Evolutionary conservation across 2,888 invertebrate species (phyloP), one percentile per base, ranked within the genome.

Genomic region (Caenorhabditis zanzibari): DNA sequence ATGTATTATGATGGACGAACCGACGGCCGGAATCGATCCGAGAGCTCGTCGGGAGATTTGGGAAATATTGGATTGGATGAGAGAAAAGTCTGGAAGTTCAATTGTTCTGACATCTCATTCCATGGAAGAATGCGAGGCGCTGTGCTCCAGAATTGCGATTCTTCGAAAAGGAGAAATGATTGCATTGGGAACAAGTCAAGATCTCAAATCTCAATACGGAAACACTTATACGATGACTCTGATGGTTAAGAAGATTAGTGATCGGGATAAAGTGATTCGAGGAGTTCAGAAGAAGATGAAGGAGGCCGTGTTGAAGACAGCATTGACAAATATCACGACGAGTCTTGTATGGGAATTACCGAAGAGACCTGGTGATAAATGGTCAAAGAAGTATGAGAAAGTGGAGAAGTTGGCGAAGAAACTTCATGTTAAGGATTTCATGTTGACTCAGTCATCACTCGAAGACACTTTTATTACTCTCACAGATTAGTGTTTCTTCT

Each of bases 1-100:
- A 38, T 94, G 95, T 1, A 94, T 96, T 81, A 94, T 96, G 83
- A 93, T 96, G 93, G 87, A 87, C 59, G 89, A 90, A 75, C 90
- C 90, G 26, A 85, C 85, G 10, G 88, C 90, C n/a, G 90, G 95
- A n/a, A 94, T 93, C 93, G 93, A 94, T 90, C 63, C 63, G 24
- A 63, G 63, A 26, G 95, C 95, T 0, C 94, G 95, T 85, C 91
- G 94, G 52, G 94, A 94, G 89, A 91, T 95, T 59, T 95, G 63
- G 63, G 63, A 63, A 44, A 44, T 63, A 28, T 14, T 63, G 24
- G 63, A 66, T 32, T 66, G 69, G 16, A 61, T 84, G 41, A 76
- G 76, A 2, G 77, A 84, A 24, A 68, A 75, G n/a, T 73, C 76
- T 35, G 61, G 74, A 35, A 59, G 69, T 9, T 77, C 94, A 26